Evolutionary conservation across 2,113 vertebrate genomes (phyloP).

Genomic region (Saguinus midas): DNA sequence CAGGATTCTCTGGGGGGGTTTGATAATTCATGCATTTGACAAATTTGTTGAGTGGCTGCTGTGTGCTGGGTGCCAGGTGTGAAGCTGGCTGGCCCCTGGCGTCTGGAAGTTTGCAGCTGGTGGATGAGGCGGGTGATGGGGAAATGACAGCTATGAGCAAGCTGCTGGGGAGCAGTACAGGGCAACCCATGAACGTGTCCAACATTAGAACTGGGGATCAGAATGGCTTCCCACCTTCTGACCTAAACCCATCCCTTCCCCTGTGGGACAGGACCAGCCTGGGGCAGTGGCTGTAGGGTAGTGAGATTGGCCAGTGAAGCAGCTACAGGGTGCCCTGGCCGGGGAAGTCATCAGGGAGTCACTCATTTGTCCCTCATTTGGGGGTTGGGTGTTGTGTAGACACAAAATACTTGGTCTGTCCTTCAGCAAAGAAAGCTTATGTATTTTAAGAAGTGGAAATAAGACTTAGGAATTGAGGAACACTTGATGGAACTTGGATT

Average conservation of each 20-base stretch:
- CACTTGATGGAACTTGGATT: not conserved
- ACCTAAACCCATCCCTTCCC: fast-evolving
- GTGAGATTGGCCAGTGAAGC: not conserved
- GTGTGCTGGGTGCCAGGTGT: too few relatives aligned
- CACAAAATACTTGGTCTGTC: not conserved
- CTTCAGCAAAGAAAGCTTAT: not conserved
- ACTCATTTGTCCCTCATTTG: not conserved
- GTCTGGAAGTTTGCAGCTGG: not conserved
- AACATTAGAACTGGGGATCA: fast-evolving
- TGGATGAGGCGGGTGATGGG: not conserved
- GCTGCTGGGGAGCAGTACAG: fast-evolving
- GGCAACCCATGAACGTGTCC: not conserved
- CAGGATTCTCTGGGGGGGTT: not conserved
- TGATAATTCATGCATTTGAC: not conserved
- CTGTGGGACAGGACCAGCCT: not conserved
- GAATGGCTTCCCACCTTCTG: not conserved
- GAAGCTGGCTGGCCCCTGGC: not conserved
- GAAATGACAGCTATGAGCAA: not conserved
- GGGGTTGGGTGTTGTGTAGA: not conserved
- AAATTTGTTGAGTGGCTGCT: not conserved
- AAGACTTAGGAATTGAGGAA: not conserved
- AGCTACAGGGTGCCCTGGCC: too few relatives aligned
- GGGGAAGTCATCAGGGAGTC: not conserved
- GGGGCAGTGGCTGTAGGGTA: fast-evolving
- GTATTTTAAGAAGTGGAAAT: not conserved